Percentiles rank a stretch among this genome's conserved stretches.
Conservation (phyloP, 2,113 vertebrate genomes). For the Apistogramma diplotaenia region DNA sequence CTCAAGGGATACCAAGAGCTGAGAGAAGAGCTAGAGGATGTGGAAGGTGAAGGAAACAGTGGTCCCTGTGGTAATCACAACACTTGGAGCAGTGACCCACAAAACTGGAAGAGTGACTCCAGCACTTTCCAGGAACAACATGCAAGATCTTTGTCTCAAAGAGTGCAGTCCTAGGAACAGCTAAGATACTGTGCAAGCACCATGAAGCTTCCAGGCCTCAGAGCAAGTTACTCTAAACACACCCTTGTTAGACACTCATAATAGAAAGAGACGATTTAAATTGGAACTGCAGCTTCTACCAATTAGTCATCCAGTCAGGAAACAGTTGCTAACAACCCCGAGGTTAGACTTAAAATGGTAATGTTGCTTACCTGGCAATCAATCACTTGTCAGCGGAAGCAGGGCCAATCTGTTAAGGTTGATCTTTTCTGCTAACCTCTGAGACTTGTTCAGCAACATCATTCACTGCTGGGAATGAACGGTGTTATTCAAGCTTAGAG, state of each 20-base stretch:
- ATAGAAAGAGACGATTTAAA: constrained; percentile 2
- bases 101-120: background rate
- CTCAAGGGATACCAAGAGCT: background rate
- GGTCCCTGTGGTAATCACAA: background rate
- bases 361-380: constrained; percentile 62
- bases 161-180: too few relatives aligned
- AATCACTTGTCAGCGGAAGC: constrained; percentile 34
- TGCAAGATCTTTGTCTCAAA: too few relatives aligned
- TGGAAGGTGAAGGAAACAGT: background rate
- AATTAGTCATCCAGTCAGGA: constrained; percentile 43
- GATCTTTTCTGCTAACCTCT: constrained; percentile 18
- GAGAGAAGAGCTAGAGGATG: background rate
- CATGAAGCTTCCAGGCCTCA: background rate
- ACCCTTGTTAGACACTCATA: constrained; percentile 14
- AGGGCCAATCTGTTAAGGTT: constrained; percentile 35
- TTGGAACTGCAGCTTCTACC: constrained; percentile 9
- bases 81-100: background rate
- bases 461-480: constrained; percentile 42
- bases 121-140: background rate
- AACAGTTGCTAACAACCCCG: constrained; percentile 33
- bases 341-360: constrained; percentile 53
- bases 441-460: constrained; percentile 35
- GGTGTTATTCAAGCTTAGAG: constrained; percentile 1
- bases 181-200: too few relatives aligned
- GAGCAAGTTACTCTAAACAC: background rate